Conservation (phyloP, 2,113 vertebrate genomes). For the Myrmecophaga tridactyla region DNA sequence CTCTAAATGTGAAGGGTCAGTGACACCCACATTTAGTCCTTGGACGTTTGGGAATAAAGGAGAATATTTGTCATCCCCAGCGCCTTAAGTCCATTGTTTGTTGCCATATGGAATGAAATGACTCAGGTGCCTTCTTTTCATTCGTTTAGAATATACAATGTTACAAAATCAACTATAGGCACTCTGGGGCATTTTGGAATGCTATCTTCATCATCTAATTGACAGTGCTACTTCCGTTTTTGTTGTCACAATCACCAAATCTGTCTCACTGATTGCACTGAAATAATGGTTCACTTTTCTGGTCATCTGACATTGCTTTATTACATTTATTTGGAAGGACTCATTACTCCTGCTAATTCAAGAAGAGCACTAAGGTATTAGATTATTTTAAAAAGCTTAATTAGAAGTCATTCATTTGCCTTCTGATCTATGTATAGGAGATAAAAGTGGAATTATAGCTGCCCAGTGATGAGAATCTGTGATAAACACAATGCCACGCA, state of each 20-base stretch:
- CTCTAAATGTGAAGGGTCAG: conserved; percentile 1
- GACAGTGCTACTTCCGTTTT: background rate
- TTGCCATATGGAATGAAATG: conserved; percentile 3
- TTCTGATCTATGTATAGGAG: conserved; percentile 8
- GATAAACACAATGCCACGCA: background rate
- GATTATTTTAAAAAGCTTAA: conserved; percentile 13
- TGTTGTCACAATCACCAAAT: background rate
- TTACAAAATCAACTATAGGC: background rate
- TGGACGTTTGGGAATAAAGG: conserved; percentile 29
- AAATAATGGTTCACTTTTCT: background rate
- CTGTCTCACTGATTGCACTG: background rate
- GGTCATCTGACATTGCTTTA: background rate
- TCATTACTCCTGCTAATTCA: background rate
- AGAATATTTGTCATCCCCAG: background rate
- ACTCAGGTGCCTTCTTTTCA: background rate
- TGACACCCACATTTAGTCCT: conserved; percentile 25
- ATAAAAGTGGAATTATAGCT: background rate
- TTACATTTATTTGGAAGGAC: background rate
- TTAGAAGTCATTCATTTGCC: conserved; percentile 16
- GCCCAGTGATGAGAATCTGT: background rate
- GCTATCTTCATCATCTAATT: background rate
- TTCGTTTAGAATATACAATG: background rate
- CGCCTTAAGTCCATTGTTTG: background rate
- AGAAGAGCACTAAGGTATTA: background rate
- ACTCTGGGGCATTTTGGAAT: background rate